phyloP scores from a whole-genome alignment of 2,888 invertebrate species.

The Drosophila meridionalis region DNA sequence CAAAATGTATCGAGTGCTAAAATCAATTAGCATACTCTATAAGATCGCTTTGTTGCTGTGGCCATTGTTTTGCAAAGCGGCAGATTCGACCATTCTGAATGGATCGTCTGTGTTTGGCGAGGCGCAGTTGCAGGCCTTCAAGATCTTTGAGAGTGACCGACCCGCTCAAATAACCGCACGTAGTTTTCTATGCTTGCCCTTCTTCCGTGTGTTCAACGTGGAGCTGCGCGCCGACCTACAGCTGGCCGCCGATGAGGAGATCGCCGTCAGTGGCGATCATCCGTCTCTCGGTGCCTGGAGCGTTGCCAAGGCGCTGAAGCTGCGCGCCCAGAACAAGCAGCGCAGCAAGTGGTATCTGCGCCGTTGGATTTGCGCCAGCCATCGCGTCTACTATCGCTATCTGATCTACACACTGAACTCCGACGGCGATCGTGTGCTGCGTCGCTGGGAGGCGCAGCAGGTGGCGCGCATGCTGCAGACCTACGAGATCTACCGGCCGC shows the following conservation, averaged over 20 bases:
- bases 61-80: conserved; percentile 37
- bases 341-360: conserved; percentile 87
- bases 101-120: conserved; percentile 52
- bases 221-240: conserved; percentile 84
- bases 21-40: conserved; percentile 75
- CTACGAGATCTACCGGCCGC: conserved; percentile 69
- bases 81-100: conserved; percentile 45
- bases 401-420: conserved; percentile 72
- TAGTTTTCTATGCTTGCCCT: conserved; percentile 72
- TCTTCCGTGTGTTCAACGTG: conserved; percentile 78
- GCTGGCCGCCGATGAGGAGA: conserved; percentile 87
- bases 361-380: conserved; percentile 87
- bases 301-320: conserved; percentile 86
- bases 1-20: conserved; percentile 75
- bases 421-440: conserved; percentile 71
- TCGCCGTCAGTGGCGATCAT: conserved; percentile 90
- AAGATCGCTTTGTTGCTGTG: conserved; percentile 44
- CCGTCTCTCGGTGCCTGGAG: conserved; percentile 90
- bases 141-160: conserved; percentile 60
- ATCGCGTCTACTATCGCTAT: conserved; percentile 84
- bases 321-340: conserved; percentile 81
- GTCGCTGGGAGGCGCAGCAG: conserved; percentile 86
- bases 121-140: conserved; percentile 55
- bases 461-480: conserved; percentile 84
- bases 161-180: conserved; percentile 51